Base-by-base conservation (phyloP, 1,140 invertebrate genomes). In the Adelges cooleyi region DNA sequence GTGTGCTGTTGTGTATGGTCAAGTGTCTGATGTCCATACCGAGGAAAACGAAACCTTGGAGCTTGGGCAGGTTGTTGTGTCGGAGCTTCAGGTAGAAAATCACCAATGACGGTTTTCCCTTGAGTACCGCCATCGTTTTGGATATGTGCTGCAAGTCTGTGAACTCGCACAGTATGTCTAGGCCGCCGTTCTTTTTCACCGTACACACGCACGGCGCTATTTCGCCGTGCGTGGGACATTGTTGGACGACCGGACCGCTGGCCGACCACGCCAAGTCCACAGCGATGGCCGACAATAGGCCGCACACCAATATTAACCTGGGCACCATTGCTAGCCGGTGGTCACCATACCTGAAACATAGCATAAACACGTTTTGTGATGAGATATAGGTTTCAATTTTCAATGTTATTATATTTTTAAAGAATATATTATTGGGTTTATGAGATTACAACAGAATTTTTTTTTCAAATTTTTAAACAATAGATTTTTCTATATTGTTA, bases 51-150 rank as follows among this genome's bases (percentile, higher is more conserved):
- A 87, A 90, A 10, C 86, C 84, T 44, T 87, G 87, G 48, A 93
- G 77, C 74, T 89, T 90, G 1, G 85, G 84, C 68, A 92, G 74
- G 71, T 84, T 85, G 73, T 90, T 90, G 74, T 90, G 88, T 17
- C 89, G 80, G 42, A 92, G 74, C 72, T 90, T 91, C 50, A 93
- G 76, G 74, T 92, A 92, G 74, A 87, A 89, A 68, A 92, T 89
- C 46, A 90, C 82, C 67, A 82, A 80, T 20, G 70, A 70, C 15
- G 76, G 72, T 71, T 83, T 83, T 44, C 84, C 82, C 70, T 89
- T 88, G 0, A 92, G 77, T 1, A 80, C 80, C 67, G 82, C 80
- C 86, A 91, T 89, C 0, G 86, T 85, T 72, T 81, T 50, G 29
- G 71, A 91, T 89, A 69, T 88, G 84, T 29, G 77, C 38, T 56